phyloP scores from a whole-genome alignment of 53 echinoderm and acorn worm species.

The Glandiceps talaboti region DNA sequence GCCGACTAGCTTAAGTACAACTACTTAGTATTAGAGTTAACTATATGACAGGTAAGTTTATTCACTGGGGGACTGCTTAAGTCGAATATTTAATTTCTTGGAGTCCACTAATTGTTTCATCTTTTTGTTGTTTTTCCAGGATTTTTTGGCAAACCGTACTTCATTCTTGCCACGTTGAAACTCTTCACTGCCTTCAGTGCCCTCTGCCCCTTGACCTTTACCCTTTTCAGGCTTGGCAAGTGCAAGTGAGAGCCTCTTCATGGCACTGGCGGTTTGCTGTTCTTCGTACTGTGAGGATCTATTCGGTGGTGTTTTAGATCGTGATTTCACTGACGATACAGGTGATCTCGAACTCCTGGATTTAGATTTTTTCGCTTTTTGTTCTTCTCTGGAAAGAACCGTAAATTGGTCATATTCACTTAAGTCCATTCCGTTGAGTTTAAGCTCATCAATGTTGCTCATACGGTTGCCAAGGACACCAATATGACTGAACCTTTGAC shows the following conservation, averaged over 20 bases:
- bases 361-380: not conserved
- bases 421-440: conserved; percentile 57
- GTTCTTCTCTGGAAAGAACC: conserved; percentile 33
- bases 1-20: too few relatives aligned
- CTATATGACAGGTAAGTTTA: too few relatives aligned
- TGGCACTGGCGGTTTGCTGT: not conserved
- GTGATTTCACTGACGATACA: not conserved
- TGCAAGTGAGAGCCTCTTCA: not conserved
- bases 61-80: not conserved
- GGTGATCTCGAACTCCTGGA: not conserved
- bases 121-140: not conserved
- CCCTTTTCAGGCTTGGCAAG: not conserved
- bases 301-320: not conserved
- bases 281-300: not conserved
- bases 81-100: not conserved
- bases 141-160: not conserved
- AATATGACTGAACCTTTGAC: not conserved
- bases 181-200: too few relatives aligned
- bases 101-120: not conserved
- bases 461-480: not conserved
- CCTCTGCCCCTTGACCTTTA: not conserved
- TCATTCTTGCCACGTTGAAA: not conserved
- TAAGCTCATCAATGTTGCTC: conserved; percentile 65
- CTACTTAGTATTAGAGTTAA: too few relatives aligned
- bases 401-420: conserved; percentile 77